These are phyloP conservation scores for Torymus auratus DNA, from an alignment of 2,888 invertebrate genomes.

Conservation along the genomic window DNA sequence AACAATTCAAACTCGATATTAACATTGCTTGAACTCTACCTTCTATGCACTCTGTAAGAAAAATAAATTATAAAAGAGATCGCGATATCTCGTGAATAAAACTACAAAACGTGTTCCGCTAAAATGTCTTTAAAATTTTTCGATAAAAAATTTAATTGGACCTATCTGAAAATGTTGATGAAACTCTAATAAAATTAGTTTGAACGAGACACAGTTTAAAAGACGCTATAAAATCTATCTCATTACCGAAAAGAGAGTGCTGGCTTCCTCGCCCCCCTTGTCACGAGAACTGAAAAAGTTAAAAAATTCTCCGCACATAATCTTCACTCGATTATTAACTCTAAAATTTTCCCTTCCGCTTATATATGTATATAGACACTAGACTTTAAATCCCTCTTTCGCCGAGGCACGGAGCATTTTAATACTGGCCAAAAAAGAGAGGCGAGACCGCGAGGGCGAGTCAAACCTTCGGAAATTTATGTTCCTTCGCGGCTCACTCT, in stretches of 20 bases:
- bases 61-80: too few species aligned
- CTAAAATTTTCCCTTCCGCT: conserved; percentile 40
- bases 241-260: conserved; percentile 26
- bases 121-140: too few species aligned
- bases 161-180: neutral
- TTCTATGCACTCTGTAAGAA: too few species aligned
- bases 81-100: too few species aligned
- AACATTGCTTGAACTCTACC: too few species aligned
- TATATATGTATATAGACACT: conserved; percentile 22
- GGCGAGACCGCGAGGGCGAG: conserved; percentile 4
- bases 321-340: conserved; percentile 53
- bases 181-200: conserved; percentile 49
- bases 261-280: neutral
- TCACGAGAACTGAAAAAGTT: neutral
- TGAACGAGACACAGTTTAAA: neutral
- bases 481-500: conserved; percentile 49
- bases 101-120: too few species aligned
- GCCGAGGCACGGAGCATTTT: conserved; percentile 32
- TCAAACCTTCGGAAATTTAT: conserved; percentile 46
- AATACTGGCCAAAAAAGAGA: conserved; percentile 30
- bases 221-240: conserved; percentile 34
- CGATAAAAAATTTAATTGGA: conserved; percentile 24
- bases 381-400: conserved; percentile 56
- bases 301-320: conserved; percentile 51
- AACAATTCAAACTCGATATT: too few species aligned